These are phyloP conservation scores for Frankliniella intonsa DNA, from an alignment of 2,888 invertebrate genomes.

Conservation along the genomic window DNA sequence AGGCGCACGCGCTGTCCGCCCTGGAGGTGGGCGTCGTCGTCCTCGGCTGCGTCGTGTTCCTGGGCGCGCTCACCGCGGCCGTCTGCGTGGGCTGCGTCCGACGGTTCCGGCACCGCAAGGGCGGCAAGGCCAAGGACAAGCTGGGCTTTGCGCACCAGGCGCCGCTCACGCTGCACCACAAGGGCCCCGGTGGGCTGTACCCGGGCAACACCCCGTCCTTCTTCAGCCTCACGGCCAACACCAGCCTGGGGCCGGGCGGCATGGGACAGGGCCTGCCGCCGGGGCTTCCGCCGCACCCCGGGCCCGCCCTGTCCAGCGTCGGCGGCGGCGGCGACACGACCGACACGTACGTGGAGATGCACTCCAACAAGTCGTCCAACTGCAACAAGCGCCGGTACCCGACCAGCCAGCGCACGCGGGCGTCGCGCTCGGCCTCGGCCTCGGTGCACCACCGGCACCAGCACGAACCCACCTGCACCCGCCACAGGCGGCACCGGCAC, in stretches of 20 bases:
- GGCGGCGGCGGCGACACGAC: slow-evolving; percentile 41
- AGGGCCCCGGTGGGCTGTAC: background rate
- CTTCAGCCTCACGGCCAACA: slow-evolving; percentile 28
- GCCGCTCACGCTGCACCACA: slow-evolving; percentile 36
- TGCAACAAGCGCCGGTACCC: slow-evolving; percentile 36
- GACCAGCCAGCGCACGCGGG: slow-evolving; percentile 32
- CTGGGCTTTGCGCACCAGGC: slow-evolving; percentile 38
- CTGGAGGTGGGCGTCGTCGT: slow-evolving; percentile 77
- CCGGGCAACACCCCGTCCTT: slow-evolving; percentile 34
- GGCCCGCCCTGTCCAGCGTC: slow-evolving; percentile 28
- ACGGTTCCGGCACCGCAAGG: slow-evolving; percentile 43
- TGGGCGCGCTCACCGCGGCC: slow-evolving; percentile 74
- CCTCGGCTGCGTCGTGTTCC: slow-evolving; percentile 72
- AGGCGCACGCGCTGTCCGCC: slow-evolving; percentile 51
- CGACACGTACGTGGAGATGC: slow-evolving; percentile 41
- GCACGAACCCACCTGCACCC: slow-evolving; percentile 29
- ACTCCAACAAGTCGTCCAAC: slow-evolving; percentile 36
- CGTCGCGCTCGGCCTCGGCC: slow-evolving; percentile 29
- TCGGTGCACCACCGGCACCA: slow-evolving; percentile 34
- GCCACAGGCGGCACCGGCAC: slow-evolving; percentile 14
- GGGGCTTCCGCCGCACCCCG: slow-evolving; percentile 18
- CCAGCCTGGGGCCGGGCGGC: slow-evolving; percentile 18
- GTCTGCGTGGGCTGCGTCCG: slow-evolving; percentile 58
- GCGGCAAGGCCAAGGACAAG: slow-evolving; percentile 33
- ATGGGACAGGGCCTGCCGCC: background rate